Conservation (phyloP, 2,113 vertebrate species). For the Deroptyus accipitrinus region DNA sequence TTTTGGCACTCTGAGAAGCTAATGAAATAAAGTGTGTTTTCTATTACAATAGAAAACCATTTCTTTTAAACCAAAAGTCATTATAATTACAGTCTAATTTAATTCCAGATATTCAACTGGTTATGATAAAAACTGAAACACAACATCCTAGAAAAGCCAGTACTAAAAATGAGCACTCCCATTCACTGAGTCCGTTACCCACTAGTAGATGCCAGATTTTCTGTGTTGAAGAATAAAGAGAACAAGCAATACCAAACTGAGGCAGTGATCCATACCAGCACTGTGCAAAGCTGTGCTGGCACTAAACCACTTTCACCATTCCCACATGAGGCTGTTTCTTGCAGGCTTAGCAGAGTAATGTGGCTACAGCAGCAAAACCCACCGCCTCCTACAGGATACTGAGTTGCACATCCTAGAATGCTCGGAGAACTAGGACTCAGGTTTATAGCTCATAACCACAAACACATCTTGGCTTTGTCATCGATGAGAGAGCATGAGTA, state of each 20-base stretch:
- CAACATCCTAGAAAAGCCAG: not conserved
- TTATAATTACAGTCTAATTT: not conserved
- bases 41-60: not conserved
- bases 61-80: not conserved
- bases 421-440: too few species aligned
- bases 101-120: not conserved
- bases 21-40: constrained; percentile 3
- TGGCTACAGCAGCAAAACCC: not conserved
- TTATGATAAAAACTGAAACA: not conserved
- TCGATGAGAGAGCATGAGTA: not conserved
- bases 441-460: not conserved
- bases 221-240: not conserved
- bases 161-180: not conserved
- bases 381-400: accelerated
- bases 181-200: not conserved
- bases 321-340: not conserved
- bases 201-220: not conserved
- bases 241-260: not conserved
- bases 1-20: not conserved
- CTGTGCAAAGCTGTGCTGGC: too few species aligned
- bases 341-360: not conserved
- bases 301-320: not conserved
- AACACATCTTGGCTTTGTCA: not conserved
- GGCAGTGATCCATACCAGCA: accelerated
- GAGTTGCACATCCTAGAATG: not conserved